Evolutionary conservation across 2,113 vertebrate genomes (phyloP).

Genomic region (Eublepharis macularius): DNA sequence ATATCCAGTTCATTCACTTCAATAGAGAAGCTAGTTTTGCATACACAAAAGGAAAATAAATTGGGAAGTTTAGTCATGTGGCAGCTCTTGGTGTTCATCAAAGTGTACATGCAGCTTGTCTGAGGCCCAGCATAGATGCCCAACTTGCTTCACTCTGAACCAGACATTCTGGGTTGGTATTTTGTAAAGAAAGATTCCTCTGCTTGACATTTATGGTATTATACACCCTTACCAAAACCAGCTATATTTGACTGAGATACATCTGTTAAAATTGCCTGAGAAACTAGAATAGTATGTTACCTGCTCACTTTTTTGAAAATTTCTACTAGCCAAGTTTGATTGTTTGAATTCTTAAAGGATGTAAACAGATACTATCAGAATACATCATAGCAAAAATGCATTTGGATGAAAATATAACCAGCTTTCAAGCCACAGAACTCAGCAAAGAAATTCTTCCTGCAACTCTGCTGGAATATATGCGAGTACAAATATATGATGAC

Average conservation of each 20-base stretch:
- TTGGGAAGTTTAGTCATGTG: too few relatives aligned
- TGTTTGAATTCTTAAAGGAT: slow-evolving; percentile 1
- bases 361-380: background rate
- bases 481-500: background rate
- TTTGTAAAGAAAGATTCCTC: slow-evolving; percentile 38
- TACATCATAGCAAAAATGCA: background rate
- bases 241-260: background rate
- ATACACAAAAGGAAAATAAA: too few relatives aligned
- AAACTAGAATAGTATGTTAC: slow-evolving; percentile 9
- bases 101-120: background rate
- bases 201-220: slow-evolving; percentile 20
- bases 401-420: background rate
- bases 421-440: slow-evolving; percentile 15
- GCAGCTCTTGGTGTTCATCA: background rate
- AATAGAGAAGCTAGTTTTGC: too few relatives aligned
- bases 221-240: slow-evolving; percentile 2
- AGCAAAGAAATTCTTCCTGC: background rate
- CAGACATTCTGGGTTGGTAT: slow-evolving; percentile 7
- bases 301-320: slow-evolving; percentile 7
- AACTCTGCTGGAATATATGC: background rate
- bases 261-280: slow-evolving; percentile 10
- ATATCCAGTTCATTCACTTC: too few relatives aligned
- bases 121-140: background rate
- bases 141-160: background rate
- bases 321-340: slow-evolving; percentile 8